Base-by-base conservation (phyloP, 2,113 vertebrate genomes). In the Myiagra hebetior region DNA sequence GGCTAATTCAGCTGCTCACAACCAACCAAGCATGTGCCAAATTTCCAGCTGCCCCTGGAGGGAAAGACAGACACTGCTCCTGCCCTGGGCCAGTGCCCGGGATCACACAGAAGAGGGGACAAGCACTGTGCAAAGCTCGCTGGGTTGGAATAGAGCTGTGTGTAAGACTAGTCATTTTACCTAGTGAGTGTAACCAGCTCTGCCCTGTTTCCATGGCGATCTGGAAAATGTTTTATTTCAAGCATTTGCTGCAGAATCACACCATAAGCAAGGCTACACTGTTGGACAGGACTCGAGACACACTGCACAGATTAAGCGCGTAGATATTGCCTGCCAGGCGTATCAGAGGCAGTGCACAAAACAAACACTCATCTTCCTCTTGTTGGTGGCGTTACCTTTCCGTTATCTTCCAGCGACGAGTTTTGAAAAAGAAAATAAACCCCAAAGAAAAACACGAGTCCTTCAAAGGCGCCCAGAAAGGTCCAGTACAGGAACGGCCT, bases 371-470 rank as follows among this genome's bases (percentile, higher is more conserved):
- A 9, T 55, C 41, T 12, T 35, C 46, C 33, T 22, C 6, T 3
- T 10, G 15, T 11, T 30, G 8, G 18, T 15, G 44, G 12, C 5
- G 28, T 97, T 97, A 99, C 99, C 99, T 99, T 99, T 96, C 99
- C 99, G 5, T 99, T 99, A 53, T 99, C 98, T 94, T 99, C 99
- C 90, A 99, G 93, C 0, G 99, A 98, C 4, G 99, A 97, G 80
- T 99, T 99, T 75, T 98, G 98, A 92, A 99, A 99, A 93, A 99
- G 98, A 95, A 94, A 99, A 39, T 98, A 98, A 94, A 98, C 98
- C 16, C 99, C 99, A 94, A 99, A 99, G 98, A 99, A 99, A 98
- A 99, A 99, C 70, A 99, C 97, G 0, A 99, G 98, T 64, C 99
- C 99, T 90, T 99, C 98, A 95, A 99, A 99, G 79, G 99, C 85